These are phyloP conservation scores for Pterostichus madidus DNA, from an alignment of 2,888 invertebrate species.

Conservation along the genomic window DNA sequence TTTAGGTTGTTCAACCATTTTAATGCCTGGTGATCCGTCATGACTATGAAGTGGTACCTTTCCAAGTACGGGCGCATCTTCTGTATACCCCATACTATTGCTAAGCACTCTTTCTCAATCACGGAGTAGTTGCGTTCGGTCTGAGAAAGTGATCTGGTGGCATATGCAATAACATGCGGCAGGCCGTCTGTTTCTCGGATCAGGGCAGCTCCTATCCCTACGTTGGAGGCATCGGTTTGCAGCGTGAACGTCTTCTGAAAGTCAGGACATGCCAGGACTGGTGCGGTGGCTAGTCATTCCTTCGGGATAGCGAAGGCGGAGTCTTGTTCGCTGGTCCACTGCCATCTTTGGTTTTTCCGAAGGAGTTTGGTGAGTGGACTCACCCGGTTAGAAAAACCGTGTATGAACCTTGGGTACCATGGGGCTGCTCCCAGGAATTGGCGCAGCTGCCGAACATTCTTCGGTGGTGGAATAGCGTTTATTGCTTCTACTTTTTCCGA, in stretches of 20 bases:
- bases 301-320: constrained; percentile 68
- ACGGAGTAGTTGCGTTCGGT: constrained; percentile 67
- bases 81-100: constrained; percentile 64
- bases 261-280: constrained; percentile 67
- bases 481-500: constrained; percentile 63
- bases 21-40: constrained; percentile 70
- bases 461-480: constrained; percentile 62
- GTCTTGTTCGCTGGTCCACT: constrained; percentile 68
- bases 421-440: constrained; percentile 71
- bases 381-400: constrained; percentile 67
- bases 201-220: constrained; percentile 63
- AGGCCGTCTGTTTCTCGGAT: constrained; percentile 36
- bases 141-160: constrained; percentile 54
- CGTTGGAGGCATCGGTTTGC: constrained; percentile 62
- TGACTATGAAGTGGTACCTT: constrained; percentile 70
- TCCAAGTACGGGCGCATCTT: constrained; percentile 69
- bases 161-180: constrained; percentile 63
- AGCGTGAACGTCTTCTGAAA: constrained; percentile 67
- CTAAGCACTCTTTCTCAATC: constrained; percentile 66
- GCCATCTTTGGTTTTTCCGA: constrained; percentile 67
- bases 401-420: constrained; percentile 72
- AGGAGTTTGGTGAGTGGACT: constrained; percentile 69
- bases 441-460: constrained; percentile 68
- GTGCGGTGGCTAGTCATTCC: constrained; percentile 63
- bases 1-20: constrained; percentile 69